A percentile compares a stretch with the other conserved stretches of the same genome.
Conservation (phyloP, 2,888 invertebrate genomes). For the Apotomis betuletana region DNA sequence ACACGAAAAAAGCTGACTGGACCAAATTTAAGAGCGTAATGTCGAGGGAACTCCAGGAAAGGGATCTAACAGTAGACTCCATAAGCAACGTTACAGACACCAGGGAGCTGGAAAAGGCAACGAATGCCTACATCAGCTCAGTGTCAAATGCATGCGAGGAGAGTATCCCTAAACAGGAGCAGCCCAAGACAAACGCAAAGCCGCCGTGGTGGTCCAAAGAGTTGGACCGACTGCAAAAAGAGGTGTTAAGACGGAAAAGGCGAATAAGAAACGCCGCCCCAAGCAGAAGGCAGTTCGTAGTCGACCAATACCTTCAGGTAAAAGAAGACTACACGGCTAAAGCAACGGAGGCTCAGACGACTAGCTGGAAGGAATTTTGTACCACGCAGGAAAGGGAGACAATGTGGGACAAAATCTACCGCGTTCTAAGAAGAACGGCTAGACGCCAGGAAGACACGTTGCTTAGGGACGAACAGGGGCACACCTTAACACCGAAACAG, state of each 20-base stretch:
- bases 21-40: background rate
- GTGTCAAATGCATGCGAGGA: background rate
- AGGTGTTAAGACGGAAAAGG: background rate
- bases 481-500: constrained; percentile 1
- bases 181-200: background rate
- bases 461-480: background rate
- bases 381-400: constrained; percentile 17
- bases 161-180: background rate
- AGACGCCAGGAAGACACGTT: constrained; percentile 15
- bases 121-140: background rate
- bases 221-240: background rate
- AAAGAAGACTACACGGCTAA: background rate
- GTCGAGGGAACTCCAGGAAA: background rate
- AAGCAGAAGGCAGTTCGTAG: background rate
- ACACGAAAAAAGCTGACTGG: constrained; percentile 5
- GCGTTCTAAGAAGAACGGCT: constrained; percentile 7
- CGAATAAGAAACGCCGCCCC: background rate
- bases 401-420: constrained; percentile 26
- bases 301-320: constrained; percentile 19
- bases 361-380: constrained; percentile 35
- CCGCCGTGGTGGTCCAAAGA: constrained; percentile 1
- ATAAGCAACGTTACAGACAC: background rate
- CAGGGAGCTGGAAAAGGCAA: background rate
- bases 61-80: background rate
- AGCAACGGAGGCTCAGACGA: constrained; percentile 14